Conservation (phyloP, 2,113 vertebrate genomes). For the Camelus bactrianus region DNA sequence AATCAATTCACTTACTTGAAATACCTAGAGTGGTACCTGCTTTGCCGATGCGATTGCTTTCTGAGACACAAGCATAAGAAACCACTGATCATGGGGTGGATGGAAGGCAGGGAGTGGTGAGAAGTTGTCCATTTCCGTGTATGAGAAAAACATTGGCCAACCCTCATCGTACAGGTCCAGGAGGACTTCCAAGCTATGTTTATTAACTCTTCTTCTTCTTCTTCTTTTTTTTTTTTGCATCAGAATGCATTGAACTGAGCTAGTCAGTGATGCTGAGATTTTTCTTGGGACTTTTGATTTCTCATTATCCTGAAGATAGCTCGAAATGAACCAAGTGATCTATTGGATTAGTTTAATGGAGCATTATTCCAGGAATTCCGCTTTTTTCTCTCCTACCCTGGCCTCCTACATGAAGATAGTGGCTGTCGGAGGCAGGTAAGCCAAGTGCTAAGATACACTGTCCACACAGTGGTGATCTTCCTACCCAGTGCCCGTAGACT, state of each 20-base stretch:
- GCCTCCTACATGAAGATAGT: neutral
- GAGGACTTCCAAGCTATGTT: neutral
- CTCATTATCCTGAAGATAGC: neutral
- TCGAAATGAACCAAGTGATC: neutral
- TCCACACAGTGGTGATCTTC: neutral
- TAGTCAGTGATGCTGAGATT: neutral
- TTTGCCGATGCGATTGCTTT: neutral
- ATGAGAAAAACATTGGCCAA: neutral
- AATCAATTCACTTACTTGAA: neutral
- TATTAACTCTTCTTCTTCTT: neutral
- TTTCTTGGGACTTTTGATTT: neutral
- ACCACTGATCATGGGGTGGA: neutral
- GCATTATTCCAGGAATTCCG: neutral
- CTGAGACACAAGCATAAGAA: neutral
- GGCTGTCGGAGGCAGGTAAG: neutral
- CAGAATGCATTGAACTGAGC: neutral
- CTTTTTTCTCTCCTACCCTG: neutral
- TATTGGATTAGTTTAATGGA: neutral
- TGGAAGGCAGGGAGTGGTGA: neutral
- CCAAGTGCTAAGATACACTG: neutral
- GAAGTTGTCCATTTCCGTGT: neutral
- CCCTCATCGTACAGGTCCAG: neutral
- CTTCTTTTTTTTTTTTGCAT: neutral
- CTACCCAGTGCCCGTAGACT: no score
- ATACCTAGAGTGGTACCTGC: neutral